Evolutionary conservation across 2,113 vertebrate species (phyloP), one percentile per base, ranked within the genome.

Genomic region (Casuarius casuarius): DNA sequence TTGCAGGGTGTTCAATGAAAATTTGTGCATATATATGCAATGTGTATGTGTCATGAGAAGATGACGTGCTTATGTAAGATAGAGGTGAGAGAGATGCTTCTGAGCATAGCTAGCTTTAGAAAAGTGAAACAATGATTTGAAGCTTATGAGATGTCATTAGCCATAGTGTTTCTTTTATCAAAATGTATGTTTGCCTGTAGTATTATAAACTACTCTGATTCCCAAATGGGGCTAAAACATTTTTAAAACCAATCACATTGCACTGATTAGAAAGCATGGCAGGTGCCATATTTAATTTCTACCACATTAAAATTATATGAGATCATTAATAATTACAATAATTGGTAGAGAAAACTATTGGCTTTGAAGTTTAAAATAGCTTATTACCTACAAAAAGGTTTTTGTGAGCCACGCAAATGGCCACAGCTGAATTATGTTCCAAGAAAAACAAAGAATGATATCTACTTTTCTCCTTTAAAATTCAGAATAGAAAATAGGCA

Each of bases 241-340:
- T 71, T 31, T 71, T 86, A 31, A 94, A 88, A 56, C 10, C 18
- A 63, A 28, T 92, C 86, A 42, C 31, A 28, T 7, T 31, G 4
- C 18, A 28, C 20, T 86, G 52, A 63, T 63, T 94, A 52, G 46
- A 96, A 82, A 67, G 48, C 70, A 62, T 92, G 31, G 42, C 35
- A 46, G 42, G 59, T 94, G 26, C 25, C 40, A 21, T 89, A 65
- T 31, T 70, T 84, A 51, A 65, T 84, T 93, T 88, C 46, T 74
- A 82, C 25, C 6, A 26, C 46, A 84, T 83, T 82, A 91, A 92
- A 93, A 75, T 96, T 89, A 80, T 20, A 74, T 80, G 22, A 82
- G 49, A 59, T 72, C 0, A 1, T 87, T 73, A 81, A 58, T 71
- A 93, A 84, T 89, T 92, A 87, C 76, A 97, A 52, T 87, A 91